Base-by-base conservation (phyloP, 2,113 vertebrate species). In the Gasterosteus aculeatus region DNA sequence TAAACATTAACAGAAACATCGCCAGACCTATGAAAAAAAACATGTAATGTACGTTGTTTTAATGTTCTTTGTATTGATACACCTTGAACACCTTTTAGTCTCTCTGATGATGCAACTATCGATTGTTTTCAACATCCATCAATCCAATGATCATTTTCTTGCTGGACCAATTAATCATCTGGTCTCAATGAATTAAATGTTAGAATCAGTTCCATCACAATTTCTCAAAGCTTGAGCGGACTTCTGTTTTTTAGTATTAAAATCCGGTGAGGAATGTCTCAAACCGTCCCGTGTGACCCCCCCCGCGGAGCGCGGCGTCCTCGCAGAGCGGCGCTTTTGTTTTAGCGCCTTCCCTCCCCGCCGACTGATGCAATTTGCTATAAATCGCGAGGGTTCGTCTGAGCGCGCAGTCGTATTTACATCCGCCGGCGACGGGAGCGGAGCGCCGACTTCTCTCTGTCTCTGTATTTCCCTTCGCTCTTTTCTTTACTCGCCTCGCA, bases 391-490 rank as follows among this genome's bases (percentile, higher is more conserved):
- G 18, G 71, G 83, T 41, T 77, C 54, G 49, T 72, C 72, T 81
- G 35, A 53, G 26, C 4, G 62, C 7, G 14, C 41, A 3, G 42
- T 56, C 19, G 22, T 85, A 83, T 89, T 87, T 84, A 84, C 80
- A 81, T 83, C 0, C 11, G 72, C 39, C n/a, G 38, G 77, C 59
- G 9, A 8, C 69, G 41, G 46, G 65, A 83, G 18, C 77, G 64
- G 67, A 44, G 42, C 11, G 81, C 77, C 63, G 8, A 49, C 69
- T 78, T 78, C 42, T 56, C 49, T 88, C 62, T 82, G 73, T 83
- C 76, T 85, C 58, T 75, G 73, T 85, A 85, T 85, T 88, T 84
- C 78, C 82, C 53, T 64, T 68, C 83, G 68, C 53, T 70, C 72
- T 49, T 53, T 83, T 83, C 80, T 79, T 85, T 74, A 64, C 82